Percentiles rank a stretch among this genome's conserved stretches.
phyloP scores from a whole-genome alignment of 2,888 invertebrate genomes.

The Steinernema hermaphroditum region DNA sequence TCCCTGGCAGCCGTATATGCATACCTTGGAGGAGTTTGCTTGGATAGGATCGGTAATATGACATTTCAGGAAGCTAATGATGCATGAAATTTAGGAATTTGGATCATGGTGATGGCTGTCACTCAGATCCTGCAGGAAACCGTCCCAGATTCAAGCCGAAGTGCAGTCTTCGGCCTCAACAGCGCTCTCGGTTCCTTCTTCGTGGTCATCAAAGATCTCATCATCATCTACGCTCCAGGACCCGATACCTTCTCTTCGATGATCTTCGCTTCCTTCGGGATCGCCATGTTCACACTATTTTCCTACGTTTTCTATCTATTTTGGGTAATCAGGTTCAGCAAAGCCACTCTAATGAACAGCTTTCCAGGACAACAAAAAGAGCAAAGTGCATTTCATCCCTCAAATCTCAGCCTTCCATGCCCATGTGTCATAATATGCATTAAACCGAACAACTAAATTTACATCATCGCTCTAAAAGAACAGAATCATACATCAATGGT shows the following conservation, averaged over 20 bases:
- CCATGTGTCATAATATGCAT: background rate
- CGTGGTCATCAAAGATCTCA: background rate
- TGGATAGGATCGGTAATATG: background rate
- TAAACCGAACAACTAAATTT: background rate
- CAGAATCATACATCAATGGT: background rate
- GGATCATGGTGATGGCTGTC: background rate
- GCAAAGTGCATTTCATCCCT: background rate
- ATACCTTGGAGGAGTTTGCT: background rate
- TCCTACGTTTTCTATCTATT: no score
- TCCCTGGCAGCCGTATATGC: background rate
- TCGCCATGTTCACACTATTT: background rate
- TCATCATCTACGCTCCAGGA: background rate
- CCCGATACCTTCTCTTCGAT: background rate
- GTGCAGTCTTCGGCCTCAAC: background rate
- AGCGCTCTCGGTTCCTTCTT: background rate
- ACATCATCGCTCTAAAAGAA: background rate
- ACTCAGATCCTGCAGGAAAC: conserved; percentile 4
- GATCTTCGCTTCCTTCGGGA: background rate
- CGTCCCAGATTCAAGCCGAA: background rate
- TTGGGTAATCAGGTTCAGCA: no score
- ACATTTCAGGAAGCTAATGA: no score
- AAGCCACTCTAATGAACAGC: no score
- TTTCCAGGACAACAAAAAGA: background rate
- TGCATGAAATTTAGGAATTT: no score
- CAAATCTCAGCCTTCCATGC: background rate